phyloP scores from a whole-genome alignment of 2,797 vertebrate genomes.

The Silurus aristotelis region DNA sequence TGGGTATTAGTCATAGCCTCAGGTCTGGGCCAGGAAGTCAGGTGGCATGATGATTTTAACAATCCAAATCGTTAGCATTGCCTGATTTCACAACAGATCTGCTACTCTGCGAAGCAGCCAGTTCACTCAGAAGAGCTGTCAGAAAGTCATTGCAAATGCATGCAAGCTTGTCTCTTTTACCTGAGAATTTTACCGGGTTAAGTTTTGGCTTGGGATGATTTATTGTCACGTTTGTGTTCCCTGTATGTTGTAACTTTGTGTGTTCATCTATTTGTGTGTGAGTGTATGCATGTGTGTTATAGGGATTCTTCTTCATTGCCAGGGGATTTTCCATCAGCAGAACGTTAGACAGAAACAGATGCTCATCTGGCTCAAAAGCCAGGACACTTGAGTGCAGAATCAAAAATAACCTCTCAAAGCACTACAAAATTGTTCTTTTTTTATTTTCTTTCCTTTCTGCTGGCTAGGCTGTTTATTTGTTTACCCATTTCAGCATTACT shows the following conservation, averaged over 20 bases:
- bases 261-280: conserved; percentile 31
- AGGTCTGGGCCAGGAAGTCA: background rate
- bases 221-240: conserved; percentile 21
- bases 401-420: conserved; percentile 66
- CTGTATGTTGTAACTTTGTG: conserved; percentile 20
- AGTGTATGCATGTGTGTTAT: conserved; percentile 48
- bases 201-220: conserved; percentile 15
- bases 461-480: conserved; percentile 25
- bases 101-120: background rate
- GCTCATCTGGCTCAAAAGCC: conserved; percentile 65
- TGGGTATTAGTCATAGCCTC: conserved; percentile 2
- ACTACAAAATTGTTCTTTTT: conserved; percentile 51
- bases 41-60: background rate
- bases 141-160: background rate
- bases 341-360: conserved; percentile 81
- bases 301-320: conserved; percentile 61
- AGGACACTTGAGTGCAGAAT: conserved; percentile 63
- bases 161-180: conserved; percentile 4
- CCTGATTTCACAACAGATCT: background rate
- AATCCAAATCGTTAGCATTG: background rate
- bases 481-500: background rate
- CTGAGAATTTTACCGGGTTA: background rate
- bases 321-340: conserved; percentile 78
- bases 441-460: conserved; percentile 15
- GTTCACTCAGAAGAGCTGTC: background rate